Conservation (phyloP, 2,797 vertebrate species). For the Lateolabrax maculatus region DNA sequence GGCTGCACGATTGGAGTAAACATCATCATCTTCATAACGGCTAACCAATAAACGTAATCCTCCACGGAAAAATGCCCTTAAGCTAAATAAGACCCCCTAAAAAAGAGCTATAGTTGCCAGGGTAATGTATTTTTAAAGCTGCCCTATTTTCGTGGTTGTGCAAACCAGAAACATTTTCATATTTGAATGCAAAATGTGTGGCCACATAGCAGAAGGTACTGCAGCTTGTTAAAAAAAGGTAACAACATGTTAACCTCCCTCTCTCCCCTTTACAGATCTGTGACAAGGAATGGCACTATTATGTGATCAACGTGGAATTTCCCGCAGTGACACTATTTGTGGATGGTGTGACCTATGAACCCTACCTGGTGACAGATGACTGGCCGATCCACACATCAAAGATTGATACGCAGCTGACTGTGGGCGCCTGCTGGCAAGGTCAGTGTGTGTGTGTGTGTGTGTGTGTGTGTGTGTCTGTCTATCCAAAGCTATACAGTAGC, state of each 20-base stretch:
- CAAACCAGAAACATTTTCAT: slow-evolving; percentile 30
- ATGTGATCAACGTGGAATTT: slow-evolving; percentile 96
- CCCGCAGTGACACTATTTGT: slow-evolving; percentile 95
- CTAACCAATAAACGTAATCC: slow-evolving; percentile 58
- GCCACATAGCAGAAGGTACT: slow-evolving; percentile 8
- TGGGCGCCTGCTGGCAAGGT: slow-evolving; percentile 99
- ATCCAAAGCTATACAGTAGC: slow-evolving; percentile 3
- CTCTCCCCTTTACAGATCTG: slow-evolving; percentile 89
- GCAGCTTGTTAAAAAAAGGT: too few species aligned
- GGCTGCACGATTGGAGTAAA: slow-evolving; percentile 56
- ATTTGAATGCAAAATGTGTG: slow-evolving; percentile 35
- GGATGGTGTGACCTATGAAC: slow-evolving; percentile 95
- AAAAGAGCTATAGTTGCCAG: slow-evolving; percentile 33
- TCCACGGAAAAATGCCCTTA: slow-evolving; percentile 48
- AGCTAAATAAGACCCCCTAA: slow-evolving; percentile 29
- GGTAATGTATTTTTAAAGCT: slow-evolving; percentile 52
- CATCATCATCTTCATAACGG: slow-evolving; percentile 50
- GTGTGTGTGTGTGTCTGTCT: slow-evolving; percentile 13
- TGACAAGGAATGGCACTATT: slow-evolving; percentile 99
- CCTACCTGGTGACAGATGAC: slow-evolving; percentile 98
- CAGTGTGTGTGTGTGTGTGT: slow-evolving; percentile 58
- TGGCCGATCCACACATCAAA: slow-evolving; percentile 97
- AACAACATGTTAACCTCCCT: slow-evolving; percentile 25
- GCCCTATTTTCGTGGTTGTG: slow-evolving; percentile 43
- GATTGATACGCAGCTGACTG: slow-evolving; percentile 96